Base-by-base conservation (phyloP, 2,888 invertebrate genomes). In the Agrenia bidenticulata region DNA sequence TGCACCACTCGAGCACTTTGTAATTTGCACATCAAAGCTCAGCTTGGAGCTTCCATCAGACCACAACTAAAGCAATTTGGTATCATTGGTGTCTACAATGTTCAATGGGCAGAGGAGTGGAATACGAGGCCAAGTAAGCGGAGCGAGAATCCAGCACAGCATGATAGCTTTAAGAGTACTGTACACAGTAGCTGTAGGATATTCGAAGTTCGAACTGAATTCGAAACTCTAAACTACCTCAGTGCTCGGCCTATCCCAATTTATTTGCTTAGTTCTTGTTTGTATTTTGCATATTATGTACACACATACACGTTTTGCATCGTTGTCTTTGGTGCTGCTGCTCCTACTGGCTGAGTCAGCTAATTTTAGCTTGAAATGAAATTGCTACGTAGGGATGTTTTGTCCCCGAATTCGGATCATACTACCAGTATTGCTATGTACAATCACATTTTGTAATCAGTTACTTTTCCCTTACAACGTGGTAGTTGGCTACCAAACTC, bases 21-120 rank as follows among this genome's bases (percentile, higher is more conserved):
- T 55, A 55, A 55, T 55, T 55, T 55, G 32, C 41, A 49, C 50
- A 21, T 61, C 51, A 21, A 51, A 37, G 61, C 51, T 27, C 21
- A 49, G 42, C 21, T 49, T 26, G 49, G 42, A 45, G 26, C 21
- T 9, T 41, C 42, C 11, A 39, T 4, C 5, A 32, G 32, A 32
- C 32, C 32, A 32, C 32, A 32, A 32, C 32, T 11, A 11, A 32
- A 32, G 32, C 32, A 32, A 32, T 32, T 32, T 32, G 5, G 32
- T 32, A 32, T 32, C 32, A 32, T 32, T 32, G 32, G 32, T 32
- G 32, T 32, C 32, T 32, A 32, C 32, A 11, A 11, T 32, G 4
- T 32, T 32, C n/a, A n/a, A n/a, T n/a, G n/a, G n/a, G n/a, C n/a
- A n/a, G n/a, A n/a, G n/a, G n/a, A n/a, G n/a, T n/a, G 32, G 4